Base-by-base conservation (phyloP, 2,888 invertebrate species). In the Subacronicta megacephala region DNA sequence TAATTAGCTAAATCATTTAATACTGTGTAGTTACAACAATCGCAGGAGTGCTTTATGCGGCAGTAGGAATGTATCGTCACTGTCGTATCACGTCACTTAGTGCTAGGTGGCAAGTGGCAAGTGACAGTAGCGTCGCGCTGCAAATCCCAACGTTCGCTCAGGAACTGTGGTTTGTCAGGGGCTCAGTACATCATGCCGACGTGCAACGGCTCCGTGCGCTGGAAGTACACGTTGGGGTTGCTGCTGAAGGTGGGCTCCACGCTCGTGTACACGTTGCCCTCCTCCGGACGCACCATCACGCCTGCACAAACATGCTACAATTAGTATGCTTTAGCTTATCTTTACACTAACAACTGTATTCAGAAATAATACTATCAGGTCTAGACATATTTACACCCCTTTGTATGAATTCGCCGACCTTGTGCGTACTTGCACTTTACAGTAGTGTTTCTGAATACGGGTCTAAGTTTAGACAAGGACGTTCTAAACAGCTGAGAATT, bases 181-280 rank as follows among this genome's bases (percentile, higher is more conserved):
- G 74, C 77, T 74, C 74, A 98, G 93, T 98, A 98, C 96, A 98
- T 97, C 97, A 98, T 97, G 90, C 98, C 98, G 75, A 97, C 97
- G 95, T 98, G 98, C 80, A 98, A 96, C 66, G 96, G 97, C 79
- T 94, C 94, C 78, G 96, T 95, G 82, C 98, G 96, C 91, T 98
- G 98, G 92, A 98, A 98, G 91, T 97, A 98, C 72, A 98, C 98
- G 94, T 98, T 98, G 74, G 98, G 98, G 94, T 98, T 98, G 90
- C 96, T 97, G 90, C 98, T 98, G 89, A 98, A 95, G 77, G 97
- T 97, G 78, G 97, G 97, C 90, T 97, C 97, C 86, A 96, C 94
- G 75, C 97, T 97, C 81, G 98, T 97, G 93, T 98, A 98, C 82
- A 97, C 95, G 93, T 96, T 97, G 80, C 96, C 96, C 88, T 97